Evolutionary conservation across 2,113 vertebrate species (phyloP), one percentile per base, ranked within the genome.

Genomic region (Eira barbara): DNA sequence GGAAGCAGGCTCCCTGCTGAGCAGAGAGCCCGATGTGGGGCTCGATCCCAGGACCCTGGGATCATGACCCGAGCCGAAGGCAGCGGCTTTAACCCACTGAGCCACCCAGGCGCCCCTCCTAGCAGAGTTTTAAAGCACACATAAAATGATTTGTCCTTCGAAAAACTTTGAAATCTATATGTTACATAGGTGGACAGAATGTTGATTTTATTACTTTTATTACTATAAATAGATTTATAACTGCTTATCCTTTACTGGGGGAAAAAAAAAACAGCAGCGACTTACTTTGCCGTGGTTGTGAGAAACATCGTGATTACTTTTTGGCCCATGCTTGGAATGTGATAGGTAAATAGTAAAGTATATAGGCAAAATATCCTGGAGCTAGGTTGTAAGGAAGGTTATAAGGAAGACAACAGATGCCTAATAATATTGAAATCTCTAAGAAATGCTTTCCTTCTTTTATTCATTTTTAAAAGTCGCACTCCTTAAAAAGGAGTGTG

Each of bases 281-380:
- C 59, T 81, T 49, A 9, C 69, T 84, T 57, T 42, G 34, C 47
- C 4, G 21, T 23, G 25, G 15, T 21, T 36, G 20, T 47, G 49
- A 12, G 74, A 36, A 96, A 57, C 55, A 57, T 87, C 3, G 4
- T 52, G 85, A 78, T 95, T 86, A 76, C 47, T 95, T 71, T 95
- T 61, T 95, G 49, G 67, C 4, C 3, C n/a, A 61, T 42, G 29
- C 84, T 94, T 81, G 80, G 85, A 78, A 90, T 52, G 25, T 73
- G 88, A 25, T 55, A 83, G 45, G 61, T 95, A 96, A 97, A 92
- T 93, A 86, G 81, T 82, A 83, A 91, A 93, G 55, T 71, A 45
- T 15, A 18, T 17, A 84, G 82, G 83, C 63, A 59, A 84, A 94
- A 97, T 94, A 87, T 83, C 94, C 84, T 61, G 93, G 86, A 97